phyloP scores from a whole-genome alignment of 1,140 invertebrate genomes.

The Cotesia typhae region DNA sequence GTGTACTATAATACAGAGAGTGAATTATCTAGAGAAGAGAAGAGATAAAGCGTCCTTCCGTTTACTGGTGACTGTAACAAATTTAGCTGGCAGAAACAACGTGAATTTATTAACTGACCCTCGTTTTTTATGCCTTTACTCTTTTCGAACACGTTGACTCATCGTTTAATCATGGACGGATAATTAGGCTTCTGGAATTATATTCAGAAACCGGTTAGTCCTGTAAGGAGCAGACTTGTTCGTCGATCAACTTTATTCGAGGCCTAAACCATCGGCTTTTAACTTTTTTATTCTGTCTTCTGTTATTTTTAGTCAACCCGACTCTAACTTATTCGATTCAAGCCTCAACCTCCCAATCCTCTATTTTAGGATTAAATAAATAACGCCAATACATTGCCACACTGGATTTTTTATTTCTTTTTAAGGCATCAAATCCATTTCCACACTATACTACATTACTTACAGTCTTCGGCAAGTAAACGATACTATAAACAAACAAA shows the following conservation, averaged over 20 bases:
- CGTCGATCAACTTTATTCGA: constrained; percentile 20
- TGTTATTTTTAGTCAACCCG: not conserved
- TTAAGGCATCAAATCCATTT: no score
- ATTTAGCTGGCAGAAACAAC: constrained; percentile 24
- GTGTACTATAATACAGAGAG: not conserved
- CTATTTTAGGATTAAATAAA: not conserved
- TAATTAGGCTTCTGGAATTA: constrained; percentile 49
- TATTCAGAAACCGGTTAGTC: constrained; percentile 38
- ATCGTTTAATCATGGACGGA: constrained; percentile 41
- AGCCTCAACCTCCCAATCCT: not conserved
- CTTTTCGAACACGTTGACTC: constrained; percentile 30
- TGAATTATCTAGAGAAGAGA: constrained; percentile 4
- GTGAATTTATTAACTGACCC: constrained; percentile 27
- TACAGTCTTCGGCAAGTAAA: no score
- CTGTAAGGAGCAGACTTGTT: constrained; percentile 18
- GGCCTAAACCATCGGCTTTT: constrained; percentile 2
- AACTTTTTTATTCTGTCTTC: constrained; percentile 33
- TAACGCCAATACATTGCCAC: not conserved
- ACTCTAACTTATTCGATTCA: no score
- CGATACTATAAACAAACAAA: not conserved
- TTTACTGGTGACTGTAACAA: constrained; percentile 2
- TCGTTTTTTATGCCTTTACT: constrained; percentile 25
- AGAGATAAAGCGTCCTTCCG: constrained; percentile 20
- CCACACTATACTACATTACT: no score
- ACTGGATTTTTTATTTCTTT: not conserved